Evolutionary conservation across 2,797 vertebrate genomes (phyloP).

Genomic region (Okamejei kenojei): DNA sequence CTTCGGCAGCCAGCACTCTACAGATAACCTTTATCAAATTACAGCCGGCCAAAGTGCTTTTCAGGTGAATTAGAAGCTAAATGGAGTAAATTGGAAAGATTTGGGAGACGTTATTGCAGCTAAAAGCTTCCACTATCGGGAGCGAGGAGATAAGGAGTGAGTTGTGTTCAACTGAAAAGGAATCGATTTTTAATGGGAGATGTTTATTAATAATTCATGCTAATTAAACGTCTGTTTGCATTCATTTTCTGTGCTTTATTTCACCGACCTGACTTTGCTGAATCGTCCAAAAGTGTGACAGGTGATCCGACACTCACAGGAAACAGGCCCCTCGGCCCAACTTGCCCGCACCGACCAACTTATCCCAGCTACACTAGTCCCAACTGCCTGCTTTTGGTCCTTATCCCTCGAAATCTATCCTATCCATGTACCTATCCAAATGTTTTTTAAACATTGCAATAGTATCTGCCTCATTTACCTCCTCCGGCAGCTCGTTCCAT

Average conservation of each 20-base stretch:
- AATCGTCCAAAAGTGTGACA: not conserved
- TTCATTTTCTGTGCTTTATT: constrained; percentile 1
- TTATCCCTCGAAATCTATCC: no score
- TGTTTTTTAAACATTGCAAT: no score
- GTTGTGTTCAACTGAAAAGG: not conserved
- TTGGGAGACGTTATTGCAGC: constrained; percentile 25
- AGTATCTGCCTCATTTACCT: no score
- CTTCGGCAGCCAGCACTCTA: not conserved
- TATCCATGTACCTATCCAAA: no score
- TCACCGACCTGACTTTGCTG: not conserved
- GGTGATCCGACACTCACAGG: not conserved
- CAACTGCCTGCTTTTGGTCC: not conserved
- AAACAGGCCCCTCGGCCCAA: no score
- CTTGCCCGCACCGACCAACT: not conserved
- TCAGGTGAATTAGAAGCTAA: constrained; percentile 33
- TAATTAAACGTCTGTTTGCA: constrained; percentile 31
- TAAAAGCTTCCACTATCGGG: constrained; percentile 23
- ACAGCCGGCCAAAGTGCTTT: constrained; percentile 29
- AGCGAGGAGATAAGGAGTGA: constrained; percentile 20
- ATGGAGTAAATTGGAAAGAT: constrained; percentile 31
- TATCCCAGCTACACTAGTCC: no score
- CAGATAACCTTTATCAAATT: constrained; percentile 30
- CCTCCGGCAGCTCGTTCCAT: no score
- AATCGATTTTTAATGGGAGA: constrained; percentile 24
- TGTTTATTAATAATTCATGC: constrained; percentile 27